Base-by-base conservation (phyloP, 2,113 vertebrate species). In the Rissa tridactyla region DNA sequence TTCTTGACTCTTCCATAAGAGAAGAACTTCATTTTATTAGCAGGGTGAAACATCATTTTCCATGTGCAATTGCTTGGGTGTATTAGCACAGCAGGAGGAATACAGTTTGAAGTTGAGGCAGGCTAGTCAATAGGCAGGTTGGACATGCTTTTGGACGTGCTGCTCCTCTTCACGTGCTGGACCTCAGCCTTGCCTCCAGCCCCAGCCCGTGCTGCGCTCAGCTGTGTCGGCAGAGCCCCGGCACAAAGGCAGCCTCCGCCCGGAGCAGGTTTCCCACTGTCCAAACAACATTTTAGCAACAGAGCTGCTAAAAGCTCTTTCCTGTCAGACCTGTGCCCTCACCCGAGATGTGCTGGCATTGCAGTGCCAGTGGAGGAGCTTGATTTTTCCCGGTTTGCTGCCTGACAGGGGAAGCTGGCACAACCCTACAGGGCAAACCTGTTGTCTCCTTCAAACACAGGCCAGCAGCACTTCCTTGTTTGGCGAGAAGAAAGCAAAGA, bases 131-230 rank as follows among this genome's bases (percentile, higher is more conserved):
- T 3, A 32, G 66, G 49, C 52, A 78, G 21, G 20, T 7, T 76
- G 38, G 34, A 17, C 0, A 2, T 40, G 26, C 34, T 34, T 82
- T 16, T 22, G 62, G 68, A 15, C 1, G 5, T 15, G 19, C 57
- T 76, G 34, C 57, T 65, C 44, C 72, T n/a, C 6, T 8, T 0
- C 1, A 0, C 25, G 47, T 16, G 36, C 62, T 61, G 58, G 52
- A 44, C 65, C 73, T 16, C 19, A 34, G 62, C 38, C 62, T 38
- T 0, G 1, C 18, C 5, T 8, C 27, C 47, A 52, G 52, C n/a
- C 11, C 4, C 5, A 12, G 62, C n/a, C 42, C 1, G 0, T 4
- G 34, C 89, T 30, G 25, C 1, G 0, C 34, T 30, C 1, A 2
- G 12, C 58, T 40, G 30, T 30, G 57, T 22, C 3, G 1, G 27